Conservation (phyloP, 2,797 vertebrate genomes). For the Parauchenoglanis punctatus region DNA sequence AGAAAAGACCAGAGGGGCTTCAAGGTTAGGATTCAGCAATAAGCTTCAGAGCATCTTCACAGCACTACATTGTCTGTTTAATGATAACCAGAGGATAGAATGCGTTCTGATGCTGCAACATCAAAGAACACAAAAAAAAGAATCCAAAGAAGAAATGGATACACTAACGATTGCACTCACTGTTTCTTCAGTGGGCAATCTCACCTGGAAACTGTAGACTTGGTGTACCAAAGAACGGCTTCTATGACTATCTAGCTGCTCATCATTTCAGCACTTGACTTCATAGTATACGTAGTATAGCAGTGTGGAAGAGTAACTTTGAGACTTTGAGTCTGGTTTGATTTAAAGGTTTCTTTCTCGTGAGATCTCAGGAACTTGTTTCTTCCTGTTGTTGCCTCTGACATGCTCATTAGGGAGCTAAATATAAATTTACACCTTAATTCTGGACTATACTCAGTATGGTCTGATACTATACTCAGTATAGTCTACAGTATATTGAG, state of each 20-base stretch:
- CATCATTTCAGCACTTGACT: background rate
- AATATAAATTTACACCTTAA: background rate
- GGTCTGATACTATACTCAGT: no score
- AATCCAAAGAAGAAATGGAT: background rate
- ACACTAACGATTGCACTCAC: background rate
- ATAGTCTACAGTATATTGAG: background rate
- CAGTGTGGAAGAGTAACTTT: background rate
- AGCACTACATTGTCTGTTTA: background rate
- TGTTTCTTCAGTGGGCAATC: background rate
- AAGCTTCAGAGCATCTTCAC: background rate
- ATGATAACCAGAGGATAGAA: constrained; percentile 6
- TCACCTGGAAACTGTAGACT: background rate
- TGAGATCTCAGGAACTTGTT: background rate
- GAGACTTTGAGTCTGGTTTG: background rate
- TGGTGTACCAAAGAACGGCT: background rate
- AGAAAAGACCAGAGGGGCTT: background rate
- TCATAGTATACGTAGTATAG: no score
- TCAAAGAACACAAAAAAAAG: background rate
- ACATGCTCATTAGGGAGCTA: background rate
- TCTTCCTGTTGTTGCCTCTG: background rate
- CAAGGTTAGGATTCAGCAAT: background rate
- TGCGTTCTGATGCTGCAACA: background rate
- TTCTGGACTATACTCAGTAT: background rate
- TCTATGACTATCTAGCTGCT: background rate
- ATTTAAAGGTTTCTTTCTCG: background rate